These are phyloP conservation scores for Pseudolaguvia tuberculata DNA, from an alignment of 2,113 vertebrate species.

Conservation along the genomic window DNA sequence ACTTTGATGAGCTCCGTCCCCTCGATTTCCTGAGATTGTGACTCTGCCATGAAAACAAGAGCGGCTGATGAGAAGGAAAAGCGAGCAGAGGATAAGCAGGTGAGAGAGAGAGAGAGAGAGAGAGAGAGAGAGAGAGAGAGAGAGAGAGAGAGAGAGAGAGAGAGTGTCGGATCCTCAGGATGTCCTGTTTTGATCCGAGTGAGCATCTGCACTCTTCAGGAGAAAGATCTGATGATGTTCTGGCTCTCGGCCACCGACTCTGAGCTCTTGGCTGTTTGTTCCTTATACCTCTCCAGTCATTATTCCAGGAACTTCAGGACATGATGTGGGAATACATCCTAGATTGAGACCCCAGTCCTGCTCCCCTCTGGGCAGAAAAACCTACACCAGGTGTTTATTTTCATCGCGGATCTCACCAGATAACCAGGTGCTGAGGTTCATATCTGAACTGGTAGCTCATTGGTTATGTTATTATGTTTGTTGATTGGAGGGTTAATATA, in stretches of 20 bases:
- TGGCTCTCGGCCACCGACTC: background rate
- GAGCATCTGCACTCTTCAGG: constrained; percentile 90
- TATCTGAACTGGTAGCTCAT: no score
- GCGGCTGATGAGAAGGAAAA: constrained; percentile 41
- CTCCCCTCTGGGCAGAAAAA: no score
- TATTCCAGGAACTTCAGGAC: constrained; percentile 1
- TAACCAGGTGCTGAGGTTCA: background rate
- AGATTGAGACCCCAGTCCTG: background rate
- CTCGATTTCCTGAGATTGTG: constrained; percentile 98
- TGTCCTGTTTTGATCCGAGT: constrained; percentile 99
- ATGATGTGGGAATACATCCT: background rate
- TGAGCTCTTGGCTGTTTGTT: constrained; percentile 9
- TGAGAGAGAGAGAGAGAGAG: constrained; percentile 56
- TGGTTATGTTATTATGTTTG: no score
- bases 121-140: constrained; percentile 64
- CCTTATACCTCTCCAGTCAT: background rate
- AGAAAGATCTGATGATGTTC: constrained; percentile 79
- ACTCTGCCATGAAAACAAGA: constrained; percentile 67
- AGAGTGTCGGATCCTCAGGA: constrained; percentile 84
- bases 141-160: constrained; percentile 52
- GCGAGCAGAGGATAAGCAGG: constrained; percentile 50
- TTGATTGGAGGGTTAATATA: no score
- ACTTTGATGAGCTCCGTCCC: constrained; percentile 97
- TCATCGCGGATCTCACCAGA: no score
- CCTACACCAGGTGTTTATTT: no score